Conservation (phyloP, 2,888 invertebrate genomes). For the Phaedon cochleariae region DNA sequence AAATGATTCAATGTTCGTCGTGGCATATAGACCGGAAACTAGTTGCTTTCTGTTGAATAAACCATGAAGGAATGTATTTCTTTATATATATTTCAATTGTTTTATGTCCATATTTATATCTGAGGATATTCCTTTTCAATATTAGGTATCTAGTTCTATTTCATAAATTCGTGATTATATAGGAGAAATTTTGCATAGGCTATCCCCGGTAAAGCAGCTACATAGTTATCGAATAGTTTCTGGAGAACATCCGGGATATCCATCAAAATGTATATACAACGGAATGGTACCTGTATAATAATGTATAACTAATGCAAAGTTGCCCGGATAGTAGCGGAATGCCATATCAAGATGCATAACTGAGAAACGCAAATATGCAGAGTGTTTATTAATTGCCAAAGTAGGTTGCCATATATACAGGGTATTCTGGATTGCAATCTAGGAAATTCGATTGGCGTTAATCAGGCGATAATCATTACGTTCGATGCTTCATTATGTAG, state of each 20-base stretch:
- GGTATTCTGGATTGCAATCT: not conserved
- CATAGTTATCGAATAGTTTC: not conserved
- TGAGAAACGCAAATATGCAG: conserved; percentile 14
- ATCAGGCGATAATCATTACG: too few species aligned
- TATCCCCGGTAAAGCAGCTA: not conserved
- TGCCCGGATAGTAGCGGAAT: conserved; percentile 28
- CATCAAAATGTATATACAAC: not conserved
- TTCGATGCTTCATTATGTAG: too few species aligned
- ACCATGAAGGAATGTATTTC: too few species aligned
- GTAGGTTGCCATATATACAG: not conserved
- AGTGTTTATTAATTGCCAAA: not conserved
- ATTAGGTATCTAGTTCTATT: too few species aligned
- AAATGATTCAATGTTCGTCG: too few species aligned
- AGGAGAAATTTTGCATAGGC: not conserved
- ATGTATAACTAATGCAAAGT: not conserved
- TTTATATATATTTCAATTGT: too few species aligned
- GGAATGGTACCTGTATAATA: not conserved
- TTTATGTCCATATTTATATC: too few species aligned
- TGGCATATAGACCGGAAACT: too few species aligned
- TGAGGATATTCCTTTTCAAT: too few species aligned
- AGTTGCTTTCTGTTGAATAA: too few species aligned
- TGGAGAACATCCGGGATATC: not conserved
- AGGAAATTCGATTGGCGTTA: too few species aligned
- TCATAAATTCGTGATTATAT: not conserved
- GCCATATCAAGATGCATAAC: conserved; percentile 44